phyloP scores from a whole-genome alignment of 2,113 vertebrate species.

The Oplegnathus fasciatus region DNA sequence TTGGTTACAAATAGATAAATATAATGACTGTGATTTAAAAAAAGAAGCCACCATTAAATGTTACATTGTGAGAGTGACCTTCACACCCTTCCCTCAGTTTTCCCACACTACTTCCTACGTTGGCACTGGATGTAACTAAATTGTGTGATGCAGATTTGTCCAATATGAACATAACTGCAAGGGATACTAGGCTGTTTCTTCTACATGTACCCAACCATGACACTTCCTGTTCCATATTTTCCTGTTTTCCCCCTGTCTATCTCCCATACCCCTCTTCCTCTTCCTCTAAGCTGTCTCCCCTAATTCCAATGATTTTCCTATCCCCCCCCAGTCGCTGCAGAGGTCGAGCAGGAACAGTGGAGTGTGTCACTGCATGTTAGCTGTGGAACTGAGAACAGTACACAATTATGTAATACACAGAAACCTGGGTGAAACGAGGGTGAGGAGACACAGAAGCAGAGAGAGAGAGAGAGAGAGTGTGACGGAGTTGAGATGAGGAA shows the following conservation, averaged over 20 bases:
- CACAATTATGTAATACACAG: constrained; percentile 73
- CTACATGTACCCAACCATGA: neutral
- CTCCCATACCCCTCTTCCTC: neutral
- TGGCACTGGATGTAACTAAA: neutral
- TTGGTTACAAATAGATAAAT: neutral
- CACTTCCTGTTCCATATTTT: constrained; percentile 6
- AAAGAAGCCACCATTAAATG: neutral
- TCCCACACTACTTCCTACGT: neutral
- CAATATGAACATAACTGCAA: neutral
- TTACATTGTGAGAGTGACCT: neutral
- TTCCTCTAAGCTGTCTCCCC: constrained; percentile 35
- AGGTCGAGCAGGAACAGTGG: constrained; percentile 58
- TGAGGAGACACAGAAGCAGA: constrained; percentile 49
- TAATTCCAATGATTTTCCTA: constrained; percentile 44
- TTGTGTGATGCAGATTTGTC: neutral
- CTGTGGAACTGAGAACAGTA: constrained; percentile 54
- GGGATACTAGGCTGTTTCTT: neutral
- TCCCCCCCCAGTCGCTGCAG: constrained; percentile 15
- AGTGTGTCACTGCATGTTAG: constrained; percentile 71
- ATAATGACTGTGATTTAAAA: neutral
- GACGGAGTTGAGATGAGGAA: constrained; percentile 54
- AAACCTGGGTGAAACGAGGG: constrained; percentile 62
- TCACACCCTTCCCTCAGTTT: neutral
- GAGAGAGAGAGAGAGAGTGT: constrained; percentile 9
- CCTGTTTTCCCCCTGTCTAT: neutral